phyloP scores from a whole-genome alignment of 2,888 invertebrate genomes.

The Meta bourneti region DNA sequence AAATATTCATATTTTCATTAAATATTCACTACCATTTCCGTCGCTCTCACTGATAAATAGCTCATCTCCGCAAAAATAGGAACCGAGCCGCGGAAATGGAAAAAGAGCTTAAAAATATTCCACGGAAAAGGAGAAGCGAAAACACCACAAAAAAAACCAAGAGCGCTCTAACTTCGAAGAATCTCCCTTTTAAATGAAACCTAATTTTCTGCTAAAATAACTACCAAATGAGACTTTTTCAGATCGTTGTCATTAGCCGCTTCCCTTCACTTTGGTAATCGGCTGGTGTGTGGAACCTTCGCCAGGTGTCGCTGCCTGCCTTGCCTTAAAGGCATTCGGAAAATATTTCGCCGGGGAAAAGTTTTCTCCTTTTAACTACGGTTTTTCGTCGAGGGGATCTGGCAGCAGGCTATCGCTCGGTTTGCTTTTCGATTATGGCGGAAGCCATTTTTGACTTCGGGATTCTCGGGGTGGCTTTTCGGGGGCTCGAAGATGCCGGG shows the following conservation, averaged over 20 bases:
- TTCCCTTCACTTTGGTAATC: slow-evolving; percentile 60
- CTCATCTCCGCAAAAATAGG: slow-evolving; percentile 53
- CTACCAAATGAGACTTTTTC: slow-evolving; percentile 73
- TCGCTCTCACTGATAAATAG: slow-evolving; percentile 57
- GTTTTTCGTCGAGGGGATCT: slow-evolving; percentile 39
- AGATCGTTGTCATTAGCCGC: slow-evolving; percentile 63
- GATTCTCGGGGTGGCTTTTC: background rate
- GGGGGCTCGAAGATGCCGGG: background rate
- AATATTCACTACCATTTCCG: slow-evolving; percentile 50
- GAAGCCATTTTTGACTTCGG: slow-evolving; percentile 27
- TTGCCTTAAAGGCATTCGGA: slow-evolving; percentile 58
- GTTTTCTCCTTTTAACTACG: slow-evolving; percentile 7
- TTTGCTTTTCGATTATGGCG: slow-evolving; percentile 54
- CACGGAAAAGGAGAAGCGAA: background rate
- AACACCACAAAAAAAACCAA: slow-evolving; percentile 33
- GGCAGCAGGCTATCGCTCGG: slow-evolving; percentile 43
- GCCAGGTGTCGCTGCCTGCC: slow-evolving; percentile 66
- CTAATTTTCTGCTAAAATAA: slow-evolving; percentile 76
- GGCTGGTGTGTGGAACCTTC: slow-evolving; percentile 55
- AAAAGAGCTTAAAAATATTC: slow-evolving; percentile 42
- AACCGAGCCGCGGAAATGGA: slow-evolving; percentile 23
- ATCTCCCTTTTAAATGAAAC: slow-evolving; percentile 69
- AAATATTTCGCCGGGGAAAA: slow-evolving; percentile 29
- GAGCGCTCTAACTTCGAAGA: slow-evolving; percentile 55
- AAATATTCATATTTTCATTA: slow-evolving; percentile 74